A percentile compares a stretch with the other conserved stretches of the same genome.
Conservation (phyloP, 2,113 vertebrate genomes). For the Steatornis caripensis region DNA sequence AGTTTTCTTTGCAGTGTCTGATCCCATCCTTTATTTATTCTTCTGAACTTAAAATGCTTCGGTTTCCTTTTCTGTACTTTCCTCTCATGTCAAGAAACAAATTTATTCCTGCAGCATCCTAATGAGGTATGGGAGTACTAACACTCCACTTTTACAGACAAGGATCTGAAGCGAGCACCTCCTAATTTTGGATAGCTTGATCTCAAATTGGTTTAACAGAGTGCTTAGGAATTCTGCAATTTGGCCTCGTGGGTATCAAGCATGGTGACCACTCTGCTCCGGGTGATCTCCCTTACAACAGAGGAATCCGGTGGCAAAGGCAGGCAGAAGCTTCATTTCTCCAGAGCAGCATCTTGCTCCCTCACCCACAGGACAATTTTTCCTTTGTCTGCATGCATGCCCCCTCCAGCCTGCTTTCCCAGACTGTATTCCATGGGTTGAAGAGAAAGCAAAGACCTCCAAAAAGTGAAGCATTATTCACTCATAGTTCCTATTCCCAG, state of each 20-base stretch:
- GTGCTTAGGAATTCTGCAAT: neutral
- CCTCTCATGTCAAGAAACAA: neutral
- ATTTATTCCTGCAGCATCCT: neutral
- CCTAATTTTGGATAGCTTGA: neutral
- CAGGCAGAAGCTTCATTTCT: neutral
- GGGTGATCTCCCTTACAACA: neutral
- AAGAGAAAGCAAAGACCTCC: neutral
- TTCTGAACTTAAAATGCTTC: conserved; percentile 11
- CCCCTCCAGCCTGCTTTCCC: neutral
- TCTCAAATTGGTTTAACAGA: neutral
- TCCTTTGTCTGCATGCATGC: neutral
- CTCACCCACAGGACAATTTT: neutral
- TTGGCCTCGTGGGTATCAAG: neutral
- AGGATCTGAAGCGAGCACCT: neutral
- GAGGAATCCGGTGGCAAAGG: neutral
- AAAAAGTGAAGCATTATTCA: neutral
- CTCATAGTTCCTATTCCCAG: neutral
- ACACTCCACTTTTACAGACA: neutral
- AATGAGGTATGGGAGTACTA: neutral
- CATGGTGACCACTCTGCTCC: neutral
- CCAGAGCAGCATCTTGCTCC: neutral
- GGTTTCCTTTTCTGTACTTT: neutral
- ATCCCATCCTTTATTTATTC: conserved; percentile 22
- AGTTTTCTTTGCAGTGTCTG: neutral
- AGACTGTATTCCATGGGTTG: neutral